These are phyloP conservation scores for Neofelis nebulosa DNA, from an alignment of 2,113 vertebrate species.

Conservation along the genomic window DNA sequence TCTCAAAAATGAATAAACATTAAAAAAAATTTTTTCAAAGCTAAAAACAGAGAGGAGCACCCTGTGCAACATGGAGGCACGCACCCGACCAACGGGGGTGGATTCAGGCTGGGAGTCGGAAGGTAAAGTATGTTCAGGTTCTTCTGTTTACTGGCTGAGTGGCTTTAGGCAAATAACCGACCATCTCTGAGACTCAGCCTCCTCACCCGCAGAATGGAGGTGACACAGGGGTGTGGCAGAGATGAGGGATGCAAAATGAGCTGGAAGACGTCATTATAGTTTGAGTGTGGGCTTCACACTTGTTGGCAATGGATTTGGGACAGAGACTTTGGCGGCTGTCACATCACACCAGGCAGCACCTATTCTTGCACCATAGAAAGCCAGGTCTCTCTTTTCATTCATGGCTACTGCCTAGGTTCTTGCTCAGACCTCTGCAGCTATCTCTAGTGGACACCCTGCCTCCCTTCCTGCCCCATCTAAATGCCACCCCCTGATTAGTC, in stretches of 20 bases:
- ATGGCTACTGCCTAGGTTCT: not conserved
- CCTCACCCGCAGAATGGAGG: not conserved
- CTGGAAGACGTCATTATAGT: not conserved
- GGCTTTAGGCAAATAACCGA: not conserved
- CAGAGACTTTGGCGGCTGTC: not conserved
- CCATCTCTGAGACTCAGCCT: not conserved
- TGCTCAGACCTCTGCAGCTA: not conserved
- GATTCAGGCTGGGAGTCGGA: not conserved
- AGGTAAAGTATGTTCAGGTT: not conserved
- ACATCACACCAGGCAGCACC: not conserved
- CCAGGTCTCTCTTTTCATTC: not conserved
- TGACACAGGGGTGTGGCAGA: not conserved
- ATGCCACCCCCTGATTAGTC: not conserved
- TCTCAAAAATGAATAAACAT: not conserved
- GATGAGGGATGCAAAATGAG: not conserved
- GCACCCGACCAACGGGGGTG: accelerated
- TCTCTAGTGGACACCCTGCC: not conserved
- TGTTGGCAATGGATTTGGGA: not conserved
- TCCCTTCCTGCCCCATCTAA: not conserved
- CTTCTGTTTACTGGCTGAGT: not conserved
- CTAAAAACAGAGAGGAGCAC: not conserved
- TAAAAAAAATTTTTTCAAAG: not conserved
- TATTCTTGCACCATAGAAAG: not conserved
- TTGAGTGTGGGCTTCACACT: not conserved
- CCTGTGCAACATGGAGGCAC: not conserved